Base-by-base conservation (phyloP, 2,888 invertebrate species). In the Lottia gigantea region DNA sequence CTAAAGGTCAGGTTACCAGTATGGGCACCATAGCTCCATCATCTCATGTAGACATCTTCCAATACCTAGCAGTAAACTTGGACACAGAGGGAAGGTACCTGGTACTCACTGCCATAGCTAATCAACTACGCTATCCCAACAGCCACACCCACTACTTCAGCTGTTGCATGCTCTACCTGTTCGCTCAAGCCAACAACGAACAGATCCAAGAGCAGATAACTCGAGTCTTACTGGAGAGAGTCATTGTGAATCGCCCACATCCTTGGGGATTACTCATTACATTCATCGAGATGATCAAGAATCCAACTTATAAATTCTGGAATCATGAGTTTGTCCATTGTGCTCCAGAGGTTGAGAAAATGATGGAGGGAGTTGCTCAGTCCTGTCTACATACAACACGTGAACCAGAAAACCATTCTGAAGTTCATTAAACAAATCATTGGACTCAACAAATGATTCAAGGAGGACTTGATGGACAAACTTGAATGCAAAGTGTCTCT, bases 141-240 rank as follows among this genome's bases (percentile, higher is more conserved):
- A 98, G 97, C 86, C 99, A 99, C 90, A 99, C 99, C 25, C 98
- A 99, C 90, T 99, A 99, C 91, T 99, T 99, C 91, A 98, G 98
- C 85, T 98, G 98, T 89, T 95, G 97, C 49, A 92, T 99, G 67
- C 91, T 99, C 76, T 98, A 98, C 89, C 91, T 99, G 81, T 99
- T 99, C 90, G 95, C 95, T 64, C 98, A 98, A 89, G 97, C 98
- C 11, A 97, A 98, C 87, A 94, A 95, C 0, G 97, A 98, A 89
- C 96, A 96, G 8, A 96, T 99, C 74, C 98, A 99, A 88, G 99
- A 99, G 89, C 98, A 98, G 89, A 98, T 98, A 68, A 98, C 97
- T 0, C 91, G 98, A 85, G 98, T 98, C 81, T 91, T 99, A 69
- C 91, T 99, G 72, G 99, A 99, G 88, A 91, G 99, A 80, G 91